phyloP scores from a whole-genome alignment of 2,113 vertebrate species.

The Reinhardtius hippoglossoides region DNA sequence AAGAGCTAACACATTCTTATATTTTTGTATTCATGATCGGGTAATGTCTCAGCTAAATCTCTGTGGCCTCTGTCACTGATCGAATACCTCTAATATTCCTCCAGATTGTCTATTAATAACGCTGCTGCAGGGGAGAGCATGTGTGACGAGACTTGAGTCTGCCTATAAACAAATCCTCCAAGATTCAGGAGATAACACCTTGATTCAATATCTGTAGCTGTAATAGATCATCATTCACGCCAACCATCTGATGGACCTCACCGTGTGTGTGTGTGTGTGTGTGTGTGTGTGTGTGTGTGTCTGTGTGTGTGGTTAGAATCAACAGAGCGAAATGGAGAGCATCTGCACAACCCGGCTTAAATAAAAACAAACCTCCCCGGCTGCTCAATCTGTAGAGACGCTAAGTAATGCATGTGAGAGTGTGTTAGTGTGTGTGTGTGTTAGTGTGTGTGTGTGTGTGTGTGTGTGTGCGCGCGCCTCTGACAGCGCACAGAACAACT shows the following conservation, averaged over 20 bases:
- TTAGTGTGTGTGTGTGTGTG: not conserved
- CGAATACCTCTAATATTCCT: constrained; percentile 44
- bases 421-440: constrained; percentile 1
- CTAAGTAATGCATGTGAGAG: constrained; percentile 20
- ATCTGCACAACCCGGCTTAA: constrained; percentile 31
- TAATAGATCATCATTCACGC: constrained; percentile 60
- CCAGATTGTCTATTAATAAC: constrained; percentile 65
- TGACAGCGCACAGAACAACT: constrained; percentile 9
- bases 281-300: constrained; percentile 16
- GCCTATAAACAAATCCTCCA: constrained; percentile 48
- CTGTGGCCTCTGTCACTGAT: constrained; percentile 48
- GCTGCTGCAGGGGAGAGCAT: constrained; percentile 26
- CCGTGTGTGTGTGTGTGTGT: constrained; percentile 18
- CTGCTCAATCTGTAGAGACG: constrained; percentile 31
- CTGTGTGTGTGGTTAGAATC: not conserved
- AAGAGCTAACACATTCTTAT: not conserved
- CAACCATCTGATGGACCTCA: constrained; percentile 22
- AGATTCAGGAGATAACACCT: constrained; percentile 55
- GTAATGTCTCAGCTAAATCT: constrained; percentile 29
- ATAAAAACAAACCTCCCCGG: constrained; percentile 46
- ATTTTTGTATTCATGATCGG: constrained; percentile 23
- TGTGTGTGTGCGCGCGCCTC: not conserved
- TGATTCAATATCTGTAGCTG: constrained; percentile 64
- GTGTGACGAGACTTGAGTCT: constrained; percentile 46
- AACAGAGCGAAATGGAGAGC: constrained; percentile 22